Evolutionary conservation across 1,140 invertebrate species (phyloP).

Genomic region (Ptiloglossa arizonensis): DNA sequence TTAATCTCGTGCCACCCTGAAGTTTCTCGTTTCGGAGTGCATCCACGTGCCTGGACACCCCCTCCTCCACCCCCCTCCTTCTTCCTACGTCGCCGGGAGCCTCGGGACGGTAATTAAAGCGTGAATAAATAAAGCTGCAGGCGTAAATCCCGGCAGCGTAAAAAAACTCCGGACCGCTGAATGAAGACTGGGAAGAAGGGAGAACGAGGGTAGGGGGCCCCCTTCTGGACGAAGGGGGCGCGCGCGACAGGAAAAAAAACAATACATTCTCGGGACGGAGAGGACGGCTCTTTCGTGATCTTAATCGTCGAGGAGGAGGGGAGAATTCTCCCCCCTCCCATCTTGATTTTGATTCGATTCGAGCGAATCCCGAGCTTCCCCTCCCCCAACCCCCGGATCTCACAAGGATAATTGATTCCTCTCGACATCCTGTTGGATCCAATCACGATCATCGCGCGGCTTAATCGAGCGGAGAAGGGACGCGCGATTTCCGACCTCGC

Average conservation of each 20-base stretch:
- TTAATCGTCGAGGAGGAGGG: conserved; percentile 47
- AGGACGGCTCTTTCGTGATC: conserved; percentile 33
- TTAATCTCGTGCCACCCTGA: conserved; percentile 76
- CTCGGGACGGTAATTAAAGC: conserved; percentile 78
- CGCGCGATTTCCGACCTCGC: conserved; percentile 47
- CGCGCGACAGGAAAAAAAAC: conserved; percentile 24
- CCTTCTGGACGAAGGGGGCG: background rate
- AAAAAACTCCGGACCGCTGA: conserved; percentile 39
- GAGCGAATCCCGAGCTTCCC: background rate
- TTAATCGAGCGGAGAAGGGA: conserved; percentile 60
- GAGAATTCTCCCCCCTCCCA: too few relatives aligned
- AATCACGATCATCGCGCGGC: conserved; percentile 62
- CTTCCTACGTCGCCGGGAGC: conserved; percentile 7
- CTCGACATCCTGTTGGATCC: conserved; percentile 54
- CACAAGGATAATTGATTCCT: conserved; percentile 63
- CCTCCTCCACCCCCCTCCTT: too few relatives aligned
- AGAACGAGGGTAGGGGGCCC: background rate
- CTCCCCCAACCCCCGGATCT: too few relatives aligned
- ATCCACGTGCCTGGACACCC: conserved; percentile 68
- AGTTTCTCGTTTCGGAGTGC: conserved; percentile 77
- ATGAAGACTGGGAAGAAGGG: background rate
- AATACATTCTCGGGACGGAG: conserved; percentile 34
- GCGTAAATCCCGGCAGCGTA: conserved; percentile 74
- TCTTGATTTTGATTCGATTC: background rate
- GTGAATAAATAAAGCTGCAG: conserved; percentile 79